phyloP scores from a whole-genome alignment of 2,888 invertebrate species.

The Falcaria lacertinaria region DNA sequence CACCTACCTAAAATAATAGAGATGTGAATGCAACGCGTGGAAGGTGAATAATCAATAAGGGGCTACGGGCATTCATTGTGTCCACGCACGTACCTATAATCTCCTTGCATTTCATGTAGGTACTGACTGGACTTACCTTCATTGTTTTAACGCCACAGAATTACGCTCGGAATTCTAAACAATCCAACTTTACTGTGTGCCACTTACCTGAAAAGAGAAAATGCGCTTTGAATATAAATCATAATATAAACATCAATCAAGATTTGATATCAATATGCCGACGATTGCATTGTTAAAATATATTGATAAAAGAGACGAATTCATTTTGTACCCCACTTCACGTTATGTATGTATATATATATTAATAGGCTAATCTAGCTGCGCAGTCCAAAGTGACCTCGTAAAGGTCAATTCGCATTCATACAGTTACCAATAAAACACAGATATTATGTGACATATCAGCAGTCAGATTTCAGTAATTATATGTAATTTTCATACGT shows the following conservation, averaged over 20 bases:
- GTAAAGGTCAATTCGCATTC: too few relatives aligned
- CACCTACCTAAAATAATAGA: neutral
- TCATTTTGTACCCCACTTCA: too few relatives aligned
- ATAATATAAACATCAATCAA: constrained; percentile 35
- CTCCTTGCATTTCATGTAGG: constrained; percentile 16
- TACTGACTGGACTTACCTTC: constrained; percentile 23
- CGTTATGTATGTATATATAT: too few relatives aligned
- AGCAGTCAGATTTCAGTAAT: too few relatives aligned
- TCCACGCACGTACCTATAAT: constrained; percentile 9
- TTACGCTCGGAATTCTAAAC: constrained; percentile 41
- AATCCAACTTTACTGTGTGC: constrained; percentile 43
- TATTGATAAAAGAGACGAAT: too few relatives aligned
- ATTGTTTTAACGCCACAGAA: constrained; percentile 40
- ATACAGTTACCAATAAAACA: too few relatives aligned
- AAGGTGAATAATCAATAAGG: neutral
- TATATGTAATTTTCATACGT: too few relatives aligned
- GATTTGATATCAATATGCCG: neutral
- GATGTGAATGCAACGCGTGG: neutral
- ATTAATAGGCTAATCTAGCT: too few relatives aligned
- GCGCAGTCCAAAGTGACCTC: too few relatives aligned
- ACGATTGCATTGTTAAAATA: too few relatives aligned
- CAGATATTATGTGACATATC: too few relatives aligned
- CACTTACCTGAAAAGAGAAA: constrained; percentile 67
- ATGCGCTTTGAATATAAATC: constrained; percentile 43
- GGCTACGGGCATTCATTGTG: constrained; percentile 16